These are phyloP conservation scores for Lacanobia wlatinum DNA, from an alignment of 2,888 invertebrate species.

Conservation along the genomic window DNA sequence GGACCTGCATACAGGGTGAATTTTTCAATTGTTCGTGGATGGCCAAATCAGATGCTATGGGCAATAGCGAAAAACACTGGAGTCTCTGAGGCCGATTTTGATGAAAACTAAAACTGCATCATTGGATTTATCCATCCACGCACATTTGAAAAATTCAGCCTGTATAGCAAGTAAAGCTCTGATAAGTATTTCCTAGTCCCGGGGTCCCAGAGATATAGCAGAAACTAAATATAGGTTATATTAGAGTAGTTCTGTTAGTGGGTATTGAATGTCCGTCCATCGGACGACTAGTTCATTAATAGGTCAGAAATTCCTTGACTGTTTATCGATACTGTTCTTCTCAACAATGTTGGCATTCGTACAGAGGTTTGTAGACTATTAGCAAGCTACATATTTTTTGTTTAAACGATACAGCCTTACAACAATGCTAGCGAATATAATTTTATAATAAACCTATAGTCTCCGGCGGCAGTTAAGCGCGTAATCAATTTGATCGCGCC, in stretches of 20 bases:
- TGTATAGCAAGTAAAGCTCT: not conserved
- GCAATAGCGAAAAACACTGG: no score
- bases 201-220: not conserved
- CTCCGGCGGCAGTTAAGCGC: conserved; percentile 42
- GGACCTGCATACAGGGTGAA: no score
- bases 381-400: conserved; percentile 25
- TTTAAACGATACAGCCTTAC: conserved; percentile 18
- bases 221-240: not conserved
- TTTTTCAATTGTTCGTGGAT: no score
- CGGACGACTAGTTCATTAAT: conserved; percentile 5
- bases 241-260: conserved; percentile 4
- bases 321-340: conserved; percentile 17
- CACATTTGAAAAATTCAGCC: no score
- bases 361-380: conserved; percentile 18
- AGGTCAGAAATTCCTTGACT: conserved; percentile 25
- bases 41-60: no score
- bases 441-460: conserved; percentile 45
- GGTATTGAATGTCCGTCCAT: conserved; percentile 12
- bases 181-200: not conserved
- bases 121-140: no score
- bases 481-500: conserved; percentile 62
- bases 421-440: conserved; percentile 31
- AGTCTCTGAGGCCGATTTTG: no score
- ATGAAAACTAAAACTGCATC: no score
- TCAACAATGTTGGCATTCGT: conserved; percentile 22